Evolutionary conservation across 2,888 invertebrate species (phyloP).

Genomic region (Crossocerus cetratus): DNA sequence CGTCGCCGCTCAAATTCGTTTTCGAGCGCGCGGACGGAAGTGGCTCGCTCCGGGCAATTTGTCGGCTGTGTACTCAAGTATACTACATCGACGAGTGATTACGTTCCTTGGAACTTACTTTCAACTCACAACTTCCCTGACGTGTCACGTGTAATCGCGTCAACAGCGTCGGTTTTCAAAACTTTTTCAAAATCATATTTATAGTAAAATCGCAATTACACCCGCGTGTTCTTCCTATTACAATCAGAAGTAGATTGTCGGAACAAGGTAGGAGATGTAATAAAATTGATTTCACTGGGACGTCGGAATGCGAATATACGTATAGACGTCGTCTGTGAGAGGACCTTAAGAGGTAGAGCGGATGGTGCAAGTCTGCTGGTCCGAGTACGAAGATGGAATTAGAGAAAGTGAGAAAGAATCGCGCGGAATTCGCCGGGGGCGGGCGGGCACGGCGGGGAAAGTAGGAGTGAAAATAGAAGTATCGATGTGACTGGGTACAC

Average conservation of each 20-base stretch:
- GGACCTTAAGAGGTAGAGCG: background rate
- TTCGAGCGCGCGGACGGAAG: background rate
- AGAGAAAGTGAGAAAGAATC: slow-evolving; percentile 16
- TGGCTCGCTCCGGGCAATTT: slow-evolving; percentile 3
- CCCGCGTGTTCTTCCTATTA: too few species aligned
- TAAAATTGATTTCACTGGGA: too few species aligned
- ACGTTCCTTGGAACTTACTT: slow-evolving; percentile 9
- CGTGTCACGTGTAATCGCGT: slow-evolving; percentile 26
- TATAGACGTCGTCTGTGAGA: background rate
- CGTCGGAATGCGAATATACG: too few species aligned
- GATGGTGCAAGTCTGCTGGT: background rate
- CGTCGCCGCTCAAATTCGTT: background rate
- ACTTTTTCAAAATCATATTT: too few species aligned
- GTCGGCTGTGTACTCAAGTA: background rate
- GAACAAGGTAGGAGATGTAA: too few species aligned
- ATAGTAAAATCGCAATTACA: too few species aligned
- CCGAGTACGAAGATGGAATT: slow-evolving; percentile 10
- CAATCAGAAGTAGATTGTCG: too few species aligned
- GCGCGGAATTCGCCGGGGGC: slow-evolving; percentile 1
- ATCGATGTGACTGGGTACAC: slow-evolving; percentile 23
- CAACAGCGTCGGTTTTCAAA: background rate
- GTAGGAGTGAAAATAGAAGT: slow-evolving; percentile 3
- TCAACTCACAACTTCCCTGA: slow-evolving; percentile 10
- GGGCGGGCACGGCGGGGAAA: slow-evolving; percentile 2
- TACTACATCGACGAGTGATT: too few species aligned